Conservation (phyloP, 2,797 vertebrate genomes). For the Acropternis orthonyx region DNA sequence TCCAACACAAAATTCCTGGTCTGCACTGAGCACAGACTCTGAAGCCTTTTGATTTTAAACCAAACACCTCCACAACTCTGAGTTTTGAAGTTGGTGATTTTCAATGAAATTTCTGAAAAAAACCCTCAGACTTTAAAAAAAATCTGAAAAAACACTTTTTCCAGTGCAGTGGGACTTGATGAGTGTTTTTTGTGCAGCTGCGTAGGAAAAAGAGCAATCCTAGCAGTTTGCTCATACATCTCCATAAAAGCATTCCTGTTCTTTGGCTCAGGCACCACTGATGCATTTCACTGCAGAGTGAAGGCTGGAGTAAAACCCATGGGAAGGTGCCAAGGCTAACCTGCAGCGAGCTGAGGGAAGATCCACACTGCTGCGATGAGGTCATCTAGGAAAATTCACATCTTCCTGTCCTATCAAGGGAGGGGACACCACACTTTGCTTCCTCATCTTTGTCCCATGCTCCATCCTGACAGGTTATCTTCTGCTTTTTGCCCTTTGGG, state of each 20-base stretch:
- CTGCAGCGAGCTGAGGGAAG: neutral
- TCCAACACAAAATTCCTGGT: neutral
- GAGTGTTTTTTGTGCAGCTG: neutral
- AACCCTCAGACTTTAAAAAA: neutral
- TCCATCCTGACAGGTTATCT: neutral
- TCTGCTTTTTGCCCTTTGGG: neutral
- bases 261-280: neutral
- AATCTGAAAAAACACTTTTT: neutral
- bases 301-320: neutral
- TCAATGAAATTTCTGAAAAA: neutral
- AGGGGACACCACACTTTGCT: neutral
- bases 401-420: accelerated
- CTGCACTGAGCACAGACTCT: neutral
- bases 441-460: neutral
- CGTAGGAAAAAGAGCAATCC: neutral
- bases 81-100: neutral
- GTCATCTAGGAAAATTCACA: neutral
- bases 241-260: neutral
- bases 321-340: neutral
- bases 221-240: neutral
- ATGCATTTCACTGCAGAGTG: neutral
- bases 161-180: neutral
- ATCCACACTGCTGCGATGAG: neutral
- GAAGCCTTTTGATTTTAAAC: neutral
- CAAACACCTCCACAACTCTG: neutral